A percentile compares a stretch with the other conserved stretches of the same genome.
Evolutionary conservation across 2,888 invertebrate species (phyloP).

Genomic region (Parochlus steinenii): DNA sequence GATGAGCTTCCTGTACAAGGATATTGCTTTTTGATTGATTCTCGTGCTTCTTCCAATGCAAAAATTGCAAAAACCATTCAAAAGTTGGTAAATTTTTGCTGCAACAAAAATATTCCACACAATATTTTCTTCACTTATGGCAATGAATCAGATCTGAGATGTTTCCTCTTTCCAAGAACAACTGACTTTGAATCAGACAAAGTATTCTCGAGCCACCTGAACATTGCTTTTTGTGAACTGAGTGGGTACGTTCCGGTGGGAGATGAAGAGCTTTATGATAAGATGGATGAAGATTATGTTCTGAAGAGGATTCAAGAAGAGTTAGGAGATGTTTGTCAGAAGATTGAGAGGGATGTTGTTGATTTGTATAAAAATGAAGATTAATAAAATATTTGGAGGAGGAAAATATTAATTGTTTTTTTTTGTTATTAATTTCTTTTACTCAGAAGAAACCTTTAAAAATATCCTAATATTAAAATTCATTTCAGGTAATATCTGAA

Average conservation of each 20-base stretch:
- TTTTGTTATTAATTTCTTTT: background rate
- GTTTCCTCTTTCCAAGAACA: slow-evolving; percentile 50
- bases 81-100: slow-evolving; percentile 35
- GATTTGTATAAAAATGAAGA: background rate
- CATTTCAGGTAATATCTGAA: slow-evolving; percentile 38
- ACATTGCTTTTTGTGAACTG: slow-evolving; percentile 60
- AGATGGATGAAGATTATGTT: slow-evolving; percentile 12
- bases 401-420: background rate
- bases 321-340: slow-evolving; percentile 11
- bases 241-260: slow-evolving; percentile 51
- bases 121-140: slow-evolving; percentile 55
- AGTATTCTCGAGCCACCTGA: slow-evolving; percentile 34
- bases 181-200: slow-evolving; percentile 36
- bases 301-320: slow-evolving; percentile 6
- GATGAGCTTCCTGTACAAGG: slow-evolving; percentile 44
- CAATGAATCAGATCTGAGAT: slow-evolving; percentile 30
- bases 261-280: slow-evolving; percentile 13
- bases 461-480: no score
- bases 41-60: slow-evolving; percentile 14
- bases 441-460: background rate
- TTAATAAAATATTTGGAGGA: background rate
- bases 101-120: slow-evolving; percentile 48
- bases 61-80: slow-evolving; percentile 17
- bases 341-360: slow-evolving; percentile 9
- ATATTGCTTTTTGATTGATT: slow-evolving; percentile 45